Percentiles rank a stretch among this genome's conserved stretches.
phyloP scores from a whole-genome alignment of 2,797 vertebrate species.

The Lepus townsendii region DNA sequence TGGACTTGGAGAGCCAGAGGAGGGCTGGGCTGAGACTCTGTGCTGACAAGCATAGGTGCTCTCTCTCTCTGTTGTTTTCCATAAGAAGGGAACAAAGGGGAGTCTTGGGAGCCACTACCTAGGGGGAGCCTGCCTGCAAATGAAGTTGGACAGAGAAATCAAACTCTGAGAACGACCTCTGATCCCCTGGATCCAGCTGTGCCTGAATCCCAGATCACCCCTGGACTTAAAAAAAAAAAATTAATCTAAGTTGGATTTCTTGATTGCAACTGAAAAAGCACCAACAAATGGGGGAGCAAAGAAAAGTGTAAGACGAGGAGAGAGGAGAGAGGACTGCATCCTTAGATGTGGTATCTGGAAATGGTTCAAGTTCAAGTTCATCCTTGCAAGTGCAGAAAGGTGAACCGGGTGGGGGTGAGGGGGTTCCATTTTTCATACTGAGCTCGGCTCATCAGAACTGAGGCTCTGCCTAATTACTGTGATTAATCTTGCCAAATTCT shows the following conservation, averaged over 20 bases:
- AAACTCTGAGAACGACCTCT: not conserved
- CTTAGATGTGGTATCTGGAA: not conserved
- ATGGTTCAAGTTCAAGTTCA: not conserved
- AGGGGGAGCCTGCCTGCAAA: not conserved
- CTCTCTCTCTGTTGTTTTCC: slow-evolving; percentile 5
- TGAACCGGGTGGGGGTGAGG: not conserved
- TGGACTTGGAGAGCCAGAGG: not conserved
- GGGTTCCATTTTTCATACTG: slow-evolving; percentile 45
- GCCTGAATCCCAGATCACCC: not conserved
- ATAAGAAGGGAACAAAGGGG: not conserved
- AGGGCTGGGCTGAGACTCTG: not conserved
- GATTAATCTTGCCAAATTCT: slow-evolving; percentile 61
- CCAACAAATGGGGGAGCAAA: not conserved
- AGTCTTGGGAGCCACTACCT: not conserved
- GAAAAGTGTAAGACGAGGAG: not conserved
- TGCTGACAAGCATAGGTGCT: not conserved
- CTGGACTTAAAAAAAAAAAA: not conserved
- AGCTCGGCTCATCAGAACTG: slow-evolving; percentile 47
- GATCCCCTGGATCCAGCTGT: not conserved
- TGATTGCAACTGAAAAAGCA: slow-evolving; percentile 37
- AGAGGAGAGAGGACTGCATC: not conserved
- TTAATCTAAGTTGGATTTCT: slow-evolving; percentile 13
- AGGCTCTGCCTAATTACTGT: slow-evolving; percentile 66
- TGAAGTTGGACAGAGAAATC: not conserved
- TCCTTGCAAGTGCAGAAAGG: slow-evolving; percentile 45